These are phyloP conservation scores for Protonemura montana DNA, from an alignment of 2,888 invertebrate species.

Conservation along the genomic window DNA sequence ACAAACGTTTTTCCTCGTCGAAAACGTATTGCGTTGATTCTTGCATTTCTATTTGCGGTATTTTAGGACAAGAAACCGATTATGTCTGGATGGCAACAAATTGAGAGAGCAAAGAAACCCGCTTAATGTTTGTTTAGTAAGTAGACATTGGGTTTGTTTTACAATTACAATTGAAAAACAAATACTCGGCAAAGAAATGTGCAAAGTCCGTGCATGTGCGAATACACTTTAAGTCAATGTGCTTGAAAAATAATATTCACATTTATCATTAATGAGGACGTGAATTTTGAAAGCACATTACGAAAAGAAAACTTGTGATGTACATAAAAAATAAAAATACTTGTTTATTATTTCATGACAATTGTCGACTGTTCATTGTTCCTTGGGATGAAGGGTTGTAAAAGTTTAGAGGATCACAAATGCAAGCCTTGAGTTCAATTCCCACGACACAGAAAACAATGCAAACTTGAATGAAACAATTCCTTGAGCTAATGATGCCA, in stretches of 20 bases:
- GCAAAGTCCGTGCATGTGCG: background rate
- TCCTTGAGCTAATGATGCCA: constrained; percentile 10
- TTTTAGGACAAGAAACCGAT: background rate
- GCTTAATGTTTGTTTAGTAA: too few relatives aligned
- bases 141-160: background rate
- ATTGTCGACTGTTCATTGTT: background rate
- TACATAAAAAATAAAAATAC: background rate
- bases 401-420: background rate
- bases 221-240: background rate
- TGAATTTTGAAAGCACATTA: background rate
- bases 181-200: background rate
- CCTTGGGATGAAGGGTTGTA: background rate
- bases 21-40: background rate
- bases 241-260: background rate
- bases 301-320: background rate
- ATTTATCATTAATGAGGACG: background rate
- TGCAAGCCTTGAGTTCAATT: background rate
- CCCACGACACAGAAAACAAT: constrained; percentile 27
- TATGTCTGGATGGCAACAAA: background rate
- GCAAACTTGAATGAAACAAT: background rate
- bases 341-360: background rate
- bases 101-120: background rate
- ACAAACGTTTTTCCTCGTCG: background rate
- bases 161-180: background rate
- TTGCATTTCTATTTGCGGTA: background rate